Evolutionary conservation across 2,797 vertebrate genomes (phyloP).

Genomic region (Lutjanus argentimaculatus): DNA sequence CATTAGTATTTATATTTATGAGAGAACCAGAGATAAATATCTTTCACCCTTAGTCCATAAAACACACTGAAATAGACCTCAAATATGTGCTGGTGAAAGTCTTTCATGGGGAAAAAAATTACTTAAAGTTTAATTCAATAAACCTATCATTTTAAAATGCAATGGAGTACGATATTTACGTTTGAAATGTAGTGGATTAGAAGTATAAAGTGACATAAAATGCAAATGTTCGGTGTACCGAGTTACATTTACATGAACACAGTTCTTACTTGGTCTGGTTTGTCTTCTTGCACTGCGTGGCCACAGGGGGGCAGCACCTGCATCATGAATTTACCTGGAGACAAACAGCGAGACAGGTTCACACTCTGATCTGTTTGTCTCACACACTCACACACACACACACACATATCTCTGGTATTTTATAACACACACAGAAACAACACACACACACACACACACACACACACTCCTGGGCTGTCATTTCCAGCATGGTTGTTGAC

Average conservation of each 20-base stretch:
- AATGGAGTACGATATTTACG: too few species aligned
- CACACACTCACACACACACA: conserved; percentile 1
- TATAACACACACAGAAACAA: conserved; percentile 1
- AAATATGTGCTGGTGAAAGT: too few species aligned
- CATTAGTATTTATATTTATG: too few species aligned
- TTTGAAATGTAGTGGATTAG: neutral
- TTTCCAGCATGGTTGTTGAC: conserved; percentile 57
- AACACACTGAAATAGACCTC: too few species aligned
- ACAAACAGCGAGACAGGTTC: neutral
- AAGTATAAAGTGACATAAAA: neutral
- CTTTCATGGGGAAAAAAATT: too few species aligned
- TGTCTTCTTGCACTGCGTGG: conserved; percentile 79
- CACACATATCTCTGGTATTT: neutral
- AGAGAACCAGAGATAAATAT: too few species aligned
- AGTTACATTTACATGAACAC: too few species aligned
- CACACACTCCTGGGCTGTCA: conserved; percentile 31
- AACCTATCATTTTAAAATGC: too few species aligned
- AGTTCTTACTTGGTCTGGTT: conserved; percentile 69
- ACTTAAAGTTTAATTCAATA: too few species aligned
- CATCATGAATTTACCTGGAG: conserved; percentile 81
- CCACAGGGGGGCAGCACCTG: conserved; percentile 85
- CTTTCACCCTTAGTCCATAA: too few species aligned
- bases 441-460: neutral
- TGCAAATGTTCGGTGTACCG: neutral
- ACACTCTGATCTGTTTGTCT: neutral